Conservation (phyloP, 2,888 invertebrate species). For the Pollenia labialis region DNA sequence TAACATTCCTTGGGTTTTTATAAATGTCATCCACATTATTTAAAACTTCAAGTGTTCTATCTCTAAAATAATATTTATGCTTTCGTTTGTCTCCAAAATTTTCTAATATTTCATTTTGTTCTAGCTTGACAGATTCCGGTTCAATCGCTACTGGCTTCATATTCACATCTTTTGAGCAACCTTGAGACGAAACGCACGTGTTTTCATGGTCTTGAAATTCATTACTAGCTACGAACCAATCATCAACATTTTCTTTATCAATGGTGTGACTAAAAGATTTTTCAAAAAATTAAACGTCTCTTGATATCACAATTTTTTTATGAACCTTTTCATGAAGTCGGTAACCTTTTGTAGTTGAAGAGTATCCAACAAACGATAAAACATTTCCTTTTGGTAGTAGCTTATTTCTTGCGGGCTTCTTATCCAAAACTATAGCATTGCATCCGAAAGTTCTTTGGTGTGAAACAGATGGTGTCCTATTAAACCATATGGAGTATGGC, state of each 20-base stretch:
- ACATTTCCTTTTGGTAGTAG: slow-evolving; percentile 63
- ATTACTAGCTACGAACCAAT: slow-evolving; percentile 22
- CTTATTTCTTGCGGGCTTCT: slow-evolving; percentile 64
- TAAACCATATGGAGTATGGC: slow-evolving; percentile 71
- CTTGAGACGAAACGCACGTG: background rate
- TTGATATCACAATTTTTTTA: slow-evolving; percentile 64
- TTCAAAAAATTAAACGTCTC: slow-evolving; percentile 73
- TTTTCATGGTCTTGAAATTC: background rate
- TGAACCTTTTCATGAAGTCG: slow-evolving; percentile 61
- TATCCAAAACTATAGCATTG: slow-evolving; percentile 64
- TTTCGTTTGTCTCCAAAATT: slow-evolving; percentile 9
- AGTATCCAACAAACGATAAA: slow-evolving; percentile 64
- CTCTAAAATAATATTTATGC: background rate
- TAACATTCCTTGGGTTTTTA: background rate
- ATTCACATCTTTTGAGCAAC: background rate
- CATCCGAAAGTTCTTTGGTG: slow-evolving; percentile 71
- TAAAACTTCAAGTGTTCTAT: background rate
- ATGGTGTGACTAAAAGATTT: slow-evolving; percentile 49
- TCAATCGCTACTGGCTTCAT: background rate
- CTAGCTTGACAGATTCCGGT: background rate
- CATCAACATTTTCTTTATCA: background rate
- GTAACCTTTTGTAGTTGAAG: slow-evolving; percentile 66
- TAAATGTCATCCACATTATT: background rate
- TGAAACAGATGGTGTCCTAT: slow-evolving; percentile 65
- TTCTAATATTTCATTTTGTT: background rate